These are phyloP conservation scores for Brachystomella parvula DNA, from an alignment of 1,140 invertebrate genomes.

Conservation along the genomic window DNA sequence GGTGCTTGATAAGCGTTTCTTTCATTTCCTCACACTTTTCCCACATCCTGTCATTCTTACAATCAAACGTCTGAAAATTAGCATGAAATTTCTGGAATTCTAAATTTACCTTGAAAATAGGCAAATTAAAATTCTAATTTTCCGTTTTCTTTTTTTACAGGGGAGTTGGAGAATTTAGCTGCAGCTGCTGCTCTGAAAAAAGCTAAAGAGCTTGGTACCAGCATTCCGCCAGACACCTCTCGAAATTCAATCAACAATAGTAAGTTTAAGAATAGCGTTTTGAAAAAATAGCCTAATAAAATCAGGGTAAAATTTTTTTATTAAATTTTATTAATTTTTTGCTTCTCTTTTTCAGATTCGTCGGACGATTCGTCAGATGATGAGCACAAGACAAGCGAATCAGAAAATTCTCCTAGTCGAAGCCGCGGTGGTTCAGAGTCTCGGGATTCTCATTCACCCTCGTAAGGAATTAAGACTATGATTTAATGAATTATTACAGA, in stretches of 20 bases:
- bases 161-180: slow-evolving; percentile 37
- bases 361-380: slow-evolving; percentile 28
- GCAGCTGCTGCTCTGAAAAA: slow-evolving; percentile 19
- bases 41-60: neutral
- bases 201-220: neutral
- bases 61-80: neutral
- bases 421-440: slow-evolving; percentile 24
- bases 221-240: slow-evolving; percentile 4
- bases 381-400: slow-evolving; percentile 23
- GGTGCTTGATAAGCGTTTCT: neutral
- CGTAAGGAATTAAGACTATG: slow-evolving; percentile 14
- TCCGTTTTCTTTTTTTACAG: slow-evolving; percentile 24
- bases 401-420: slow-evolving; percentile 21
- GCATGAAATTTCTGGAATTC: neutral
- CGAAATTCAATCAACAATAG: slow-evolving; percentile 19
- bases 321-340: too few species aligned
- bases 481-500: neutral
- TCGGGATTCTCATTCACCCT: slow-evolving; percentile 19
- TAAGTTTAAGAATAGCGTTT: slow-evolving; percentile 13
- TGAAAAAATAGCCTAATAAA: too few species aligned
- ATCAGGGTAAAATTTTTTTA: too few species aligned
- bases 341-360: slow-evolving; percentile 18
- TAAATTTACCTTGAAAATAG: neutral
- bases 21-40: neutral
- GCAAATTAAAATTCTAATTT: neutral